Evolutionary conservation across 2,797 vertebrate species (phyloP), one percentile per base, ranked within the genome.

Genomic region (Takifugu rubripes): DNA sequence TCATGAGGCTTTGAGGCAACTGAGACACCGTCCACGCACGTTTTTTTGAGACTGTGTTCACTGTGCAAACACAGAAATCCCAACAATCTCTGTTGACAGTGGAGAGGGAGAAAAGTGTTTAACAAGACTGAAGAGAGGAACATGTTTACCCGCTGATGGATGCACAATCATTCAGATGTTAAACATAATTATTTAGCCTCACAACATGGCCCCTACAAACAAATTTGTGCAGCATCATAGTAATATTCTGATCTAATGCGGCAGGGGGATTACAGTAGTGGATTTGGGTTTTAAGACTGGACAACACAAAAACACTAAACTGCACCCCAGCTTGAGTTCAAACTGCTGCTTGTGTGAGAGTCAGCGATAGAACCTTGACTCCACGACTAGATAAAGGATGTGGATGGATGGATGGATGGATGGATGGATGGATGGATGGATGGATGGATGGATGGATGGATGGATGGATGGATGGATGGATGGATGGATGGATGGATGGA

Each of bases 41-140:
- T 64, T 66, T 54, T 50, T 54, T 29, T 21, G 47, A 71, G 61
- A 63, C 29, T 31, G 3, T 71, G 52, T 75, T 71, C 68, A 64
- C 70, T 64, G 52, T 62, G 50, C 59, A 71, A 72, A 75, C 56
- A 29, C 29, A 73, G 6, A 27, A 67, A 63, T 56, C 49, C 56
- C 61, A 40, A 51, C 54, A 69, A 52, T 49, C 16, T 59, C 31
- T 72, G 31, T 64, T 59, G 66, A 75, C 56, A 70, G 64, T 66
- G 40, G 33, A 46, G 36, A 40, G 21, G 49, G 29, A 54, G 25
- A 27, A 61, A 47, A 55, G 3, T 57, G 47, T 61, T 36, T 45
- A 74, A 57, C 44, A 42, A 17, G 25, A 49, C 3, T 11, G 14
- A 49, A 45, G 16, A 61, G 62, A 33, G 54, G 9, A 61, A 54